A percentile compares a stretch with the other conserved stretches of the same genome.
Conservation (phyloP, 2,797 vertebrate genomes). For the Eulemur albifrons region DNA sequence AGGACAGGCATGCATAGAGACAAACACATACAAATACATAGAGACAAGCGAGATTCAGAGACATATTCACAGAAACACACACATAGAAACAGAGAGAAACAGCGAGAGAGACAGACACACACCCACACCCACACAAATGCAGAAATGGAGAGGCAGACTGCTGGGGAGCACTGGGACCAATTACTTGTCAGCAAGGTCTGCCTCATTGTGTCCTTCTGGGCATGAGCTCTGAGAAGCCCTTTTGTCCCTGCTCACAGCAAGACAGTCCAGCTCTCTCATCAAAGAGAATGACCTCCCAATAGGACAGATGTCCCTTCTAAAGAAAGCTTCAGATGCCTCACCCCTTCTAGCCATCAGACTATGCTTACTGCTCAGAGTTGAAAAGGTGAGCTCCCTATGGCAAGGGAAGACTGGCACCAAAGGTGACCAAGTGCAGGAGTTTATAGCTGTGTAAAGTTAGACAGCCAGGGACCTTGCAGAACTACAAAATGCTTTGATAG, state of each 20-base stretch:
- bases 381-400: neutral
- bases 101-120: neutral
- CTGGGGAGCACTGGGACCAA: neutral
- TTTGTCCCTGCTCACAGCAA: neutral
- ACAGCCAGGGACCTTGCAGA: fast-evolving
- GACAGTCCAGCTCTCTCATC: neutral
- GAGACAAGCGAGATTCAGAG: neutral
- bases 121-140: fast-evolving
- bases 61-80: neutral
- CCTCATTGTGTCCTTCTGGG: neutral
- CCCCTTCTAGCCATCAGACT: neutral
- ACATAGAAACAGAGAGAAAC: neutral
- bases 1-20: no score
- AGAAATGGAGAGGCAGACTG: neutral
- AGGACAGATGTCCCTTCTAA: neutral
- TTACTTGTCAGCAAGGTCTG: neutral
- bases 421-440: neutral
- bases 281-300: neutral
- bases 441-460: neutral
- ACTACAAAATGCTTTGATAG: neutral
- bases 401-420: neutral
- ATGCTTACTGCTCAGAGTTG: neutral
- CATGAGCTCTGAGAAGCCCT: neutral
- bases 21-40: neutral
- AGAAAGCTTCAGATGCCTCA: neutral